These are phyloP conservation scores for Cephalopachus bancanus DNA, from an alignment of 2,797 vertebrate species.

Conservation along the genomic window DNA sequence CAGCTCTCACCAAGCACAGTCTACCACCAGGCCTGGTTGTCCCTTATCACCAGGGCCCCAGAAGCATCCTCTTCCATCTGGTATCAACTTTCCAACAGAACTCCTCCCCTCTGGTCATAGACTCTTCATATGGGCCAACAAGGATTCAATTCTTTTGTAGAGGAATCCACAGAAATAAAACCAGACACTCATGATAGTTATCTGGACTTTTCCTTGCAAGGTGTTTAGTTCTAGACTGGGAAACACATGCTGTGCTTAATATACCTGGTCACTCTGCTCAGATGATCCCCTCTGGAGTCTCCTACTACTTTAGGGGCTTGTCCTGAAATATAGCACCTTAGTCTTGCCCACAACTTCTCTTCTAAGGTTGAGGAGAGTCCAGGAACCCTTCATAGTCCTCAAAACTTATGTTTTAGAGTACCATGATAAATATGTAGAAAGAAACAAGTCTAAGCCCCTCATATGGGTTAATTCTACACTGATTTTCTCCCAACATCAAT, in stretches of 20 bases:
- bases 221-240: neutral
- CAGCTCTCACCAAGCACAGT: neutral
- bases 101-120: neutral
- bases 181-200: neutral
- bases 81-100: neutral
- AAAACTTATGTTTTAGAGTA: neutral
- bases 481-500: neutral
- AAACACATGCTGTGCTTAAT: neutral
- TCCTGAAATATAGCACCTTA: neutral
- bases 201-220: neutral
- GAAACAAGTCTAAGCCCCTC: neutral
- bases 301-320: neutral
- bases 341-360: neutral
- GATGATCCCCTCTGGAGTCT: too few relatives aligned
- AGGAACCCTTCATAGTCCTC: neutral
- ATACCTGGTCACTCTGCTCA: neutral
- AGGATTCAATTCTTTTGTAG: neutral
- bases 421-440: fast-evolving
- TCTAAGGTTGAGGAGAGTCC: neutral
- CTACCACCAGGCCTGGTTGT: neutral
- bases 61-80: neutral
- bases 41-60: neutral
- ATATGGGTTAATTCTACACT: neutral
- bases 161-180: neutral
- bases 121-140: neutral